Conservation (phyloP, 2,888 invertebrate genomes). For the Catocala fraxini region DNA sequence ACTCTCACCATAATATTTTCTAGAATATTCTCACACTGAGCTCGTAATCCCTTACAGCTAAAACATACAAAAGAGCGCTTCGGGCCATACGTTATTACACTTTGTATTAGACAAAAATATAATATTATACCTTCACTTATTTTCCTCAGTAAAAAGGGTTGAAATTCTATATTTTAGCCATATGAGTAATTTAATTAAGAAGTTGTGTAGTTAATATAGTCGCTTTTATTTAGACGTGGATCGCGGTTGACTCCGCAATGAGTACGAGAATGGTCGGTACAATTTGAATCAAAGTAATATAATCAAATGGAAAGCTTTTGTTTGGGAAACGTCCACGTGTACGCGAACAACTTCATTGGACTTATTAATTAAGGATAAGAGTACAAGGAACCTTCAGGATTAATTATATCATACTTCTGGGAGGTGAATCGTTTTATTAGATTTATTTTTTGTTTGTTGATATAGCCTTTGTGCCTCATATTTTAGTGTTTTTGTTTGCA, state of each 20-base stretch:
- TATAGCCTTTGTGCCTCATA: too few relatives aligned
- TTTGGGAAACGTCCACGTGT: neutral
- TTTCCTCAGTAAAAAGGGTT: conserved; percentile 2
- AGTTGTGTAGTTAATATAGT: conserved; percentile 12
- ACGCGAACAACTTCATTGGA: too few relatives aligned
- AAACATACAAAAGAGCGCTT: conserved; percentile 28
- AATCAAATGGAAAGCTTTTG: conserved; percentile 8
- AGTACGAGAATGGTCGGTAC: conserved; percentile 5
- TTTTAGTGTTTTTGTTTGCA: too few relatives aligned
- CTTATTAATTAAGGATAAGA: too few relatives aligned
- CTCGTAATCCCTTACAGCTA: conserved; percentile 29
- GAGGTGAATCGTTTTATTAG: too few relatives aligned
- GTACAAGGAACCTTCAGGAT: too few relatives aligned
- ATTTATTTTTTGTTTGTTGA: too few relatives aligned
- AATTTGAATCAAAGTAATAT: conserved; percentile 11
- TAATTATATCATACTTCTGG: too few relatives aligned
- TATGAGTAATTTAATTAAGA: conserved; percentile 16
- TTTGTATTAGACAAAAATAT: conserved; percentile 25
- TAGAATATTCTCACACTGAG: conserved; percentile 20
- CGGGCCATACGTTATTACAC: conserved; percentile 28
- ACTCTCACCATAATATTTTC: conserved; percentile 32
- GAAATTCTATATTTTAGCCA: conserved; percentile 1
- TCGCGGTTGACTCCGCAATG: conserved; percentile 1
- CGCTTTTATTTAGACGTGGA: conserved; percentile 11
- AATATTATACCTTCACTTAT: conserved; percentile 7